A percentile compares a stretch with the other conserved stretches of the same genome.
These are phyloP conservation scores for Pheosia gnoma DNA, from an alignment of 2,888 invertebrate species.

Conservation along the genomic window DNA sequence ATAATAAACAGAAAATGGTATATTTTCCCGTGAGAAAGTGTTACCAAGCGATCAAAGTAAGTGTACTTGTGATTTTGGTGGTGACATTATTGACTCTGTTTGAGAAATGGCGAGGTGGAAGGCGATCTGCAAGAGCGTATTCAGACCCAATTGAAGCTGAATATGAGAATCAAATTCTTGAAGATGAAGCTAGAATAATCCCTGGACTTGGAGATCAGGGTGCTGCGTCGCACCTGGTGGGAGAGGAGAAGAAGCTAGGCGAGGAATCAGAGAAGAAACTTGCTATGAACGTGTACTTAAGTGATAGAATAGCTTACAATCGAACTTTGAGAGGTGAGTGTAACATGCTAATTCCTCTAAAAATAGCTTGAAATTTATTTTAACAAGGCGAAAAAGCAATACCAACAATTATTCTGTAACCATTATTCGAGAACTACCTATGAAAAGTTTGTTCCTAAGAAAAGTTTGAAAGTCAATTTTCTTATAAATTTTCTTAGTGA, in stretches of 20 bases:
- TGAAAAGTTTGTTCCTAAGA: neutral
- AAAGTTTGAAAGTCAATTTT: neutral
- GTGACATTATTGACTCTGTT: conserved; percentile 64
- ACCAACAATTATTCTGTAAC: too few relatives aligned
- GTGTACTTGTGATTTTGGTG: conserved; percentile 59
- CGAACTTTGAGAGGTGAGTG: conserved; percentile 87
- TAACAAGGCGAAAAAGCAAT: too few relatives aligned
- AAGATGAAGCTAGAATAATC: conserved; percentile 87
- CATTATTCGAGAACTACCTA: too few relatives aligned
- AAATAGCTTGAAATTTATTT: neutral
- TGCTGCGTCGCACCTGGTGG: conserved; percentile 86
- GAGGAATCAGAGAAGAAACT: conserved; percentile 91
- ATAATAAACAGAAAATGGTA: conserved; percentile 54
- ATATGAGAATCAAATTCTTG: conserved; percentile 80
- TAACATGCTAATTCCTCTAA: neutral
- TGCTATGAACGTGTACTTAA: conserved; percentile 94
- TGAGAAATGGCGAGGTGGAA: conserved; percentile 76
- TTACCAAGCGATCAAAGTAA: conserved; percentile 64
- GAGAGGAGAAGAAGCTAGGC: conserved; percentile 86
- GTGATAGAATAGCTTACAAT: conserved; percentile 94
- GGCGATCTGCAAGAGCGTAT: conserved; percentile 53
- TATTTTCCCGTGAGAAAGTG: conserved; percentile 73
- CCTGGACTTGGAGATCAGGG: conserved; percentile 89
- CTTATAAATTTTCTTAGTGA: neutral
- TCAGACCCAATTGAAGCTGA: conserved; percentile 51